A percentile compares a stretch with the other conserved stretches of the same genome.
Evolutionary conservation across 1,140 invertebrate genomes (phyloP).

Genomic region (Dysdera silvatica): DNA sequence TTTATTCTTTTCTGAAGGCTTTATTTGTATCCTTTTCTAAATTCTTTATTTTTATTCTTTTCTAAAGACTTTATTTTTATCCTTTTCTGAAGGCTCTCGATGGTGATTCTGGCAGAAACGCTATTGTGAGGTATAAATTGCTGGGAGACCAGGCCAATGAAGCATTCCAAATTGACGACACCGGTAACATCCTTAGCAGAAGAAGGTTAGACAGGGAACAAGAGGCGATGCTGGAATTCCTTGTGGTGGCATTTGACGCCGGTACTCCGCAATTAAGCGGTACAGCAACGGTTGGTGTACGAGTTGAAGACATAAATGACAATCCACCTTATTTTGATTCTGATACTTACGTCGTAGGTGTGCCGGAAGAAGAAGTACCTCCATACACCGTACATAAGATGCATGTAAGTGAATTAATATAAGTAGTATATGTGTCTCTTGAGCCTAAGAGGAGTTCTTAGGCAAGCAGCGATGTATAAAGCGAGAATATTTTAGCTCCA

Average conservation of each 20-base stretch:
- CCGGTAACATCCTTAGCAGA: slow-evolving; percentile 43
- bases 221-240: slow-evolving; percentile 44
- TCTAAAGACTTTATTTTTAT: neutral
- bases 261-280: slow-evolving; percentile 38
- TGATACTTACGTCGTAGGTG: slow-evolving; percentile 33
- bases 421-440: too few relatives aligned
- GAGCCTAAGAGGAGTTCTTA: too few relatives aligned
- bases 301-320: slow-evolving; percentile 54
- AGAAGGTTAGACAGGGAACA: slow-evolving; percentile 36
- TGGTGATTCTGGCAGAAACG: slow-evolving; percentile 86
- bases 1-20: too few relatives aligned
- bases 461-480: too few relatives aligned
- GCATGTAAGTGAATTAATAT: slow-evolving; percentile 21
- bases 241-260: slow-evolving; percentile 46
- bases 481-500: too few relatives aligned
- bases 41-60: too few relatives aligned
- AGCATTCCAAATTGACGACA: slow-evolving; percentile 44
- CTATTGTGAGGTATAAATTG: slow-evolving; percentile 80
- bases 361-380: slow-evolving; percentile 38
- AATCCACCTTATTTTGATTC: slow-evolving; percentile 36
- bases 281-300: slow-evolving; percentile 54
- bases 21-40: too few relatives aligned
- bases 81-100: slow-evolving; percentile 61
- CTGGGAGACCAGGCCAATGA: slow-evolving; percentile 46
- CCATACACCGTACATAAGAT: slow-evolving; percentile 37